phyloP scores from a whole-genome alignment of 2,797 vertebrate genomes.

The Gymnoscopelus braueri region DNA sequence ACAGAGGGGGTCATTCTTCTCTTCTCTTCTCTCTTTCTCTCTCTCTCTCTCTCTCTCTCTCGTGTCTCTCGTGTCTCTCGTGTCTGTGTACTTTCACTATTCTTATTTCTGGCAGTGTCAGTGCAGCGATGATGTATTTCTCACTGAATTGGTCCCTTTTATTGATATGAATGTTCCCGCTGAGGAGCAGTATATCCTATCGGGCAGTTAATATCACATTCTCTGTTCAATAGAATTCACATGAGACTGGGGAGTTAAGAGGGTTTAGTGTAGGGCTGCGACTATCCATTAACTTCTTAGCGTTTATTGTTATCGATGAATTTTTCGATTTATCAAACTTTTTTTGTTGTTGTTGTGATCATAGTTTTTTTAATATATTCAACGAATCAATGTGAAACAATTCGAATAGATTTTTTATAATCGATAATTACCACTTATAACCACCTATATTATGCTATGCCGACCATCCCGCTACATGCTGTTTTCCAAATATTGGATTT shows the following conservation, averaged over 20 bases:
- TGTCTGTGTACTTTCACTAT: constrained; percentile 20
- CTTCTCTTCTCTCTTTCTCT: constrained; percentile 13
- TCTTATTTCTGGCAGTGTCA: constrained; percentile 55
- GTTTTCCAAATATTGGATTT: constrained; percentile 67
- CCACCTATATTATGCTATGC: neutral
- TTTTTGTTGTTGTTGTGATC: too few species aligned
- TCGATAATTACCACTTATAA: too few species aligned
- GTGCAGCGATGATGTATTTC: constrained; percentile 33
- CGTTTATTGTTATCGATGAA: too few species aligned
- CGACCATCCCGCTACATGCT: constrained; percentile 42
- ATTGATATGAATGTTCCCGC: constrained; percentile 48
- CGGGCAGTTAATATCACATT: constrained; percentile 34
- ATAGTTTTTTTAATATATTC: too few species aligned
- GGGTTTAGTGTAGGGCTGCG: neutral
- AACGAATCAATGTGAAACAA: too few species aligned
- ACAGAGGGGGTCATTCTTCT: constrained; percentile 47
- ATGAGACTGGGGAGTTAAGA: constrained; percentile 50
- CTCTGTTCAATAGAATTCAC: constrained; percentile 53
- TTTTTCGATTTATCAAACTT: too few species aligned
- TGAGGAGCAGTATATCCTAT: constrained; percentile 48
- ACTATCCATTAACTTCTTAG: too few species aligned
- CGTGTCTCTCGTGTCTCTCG: neutral
- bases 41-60: constrained; percentile 1
- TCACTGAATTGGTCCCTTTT: constrained; percentile 34
- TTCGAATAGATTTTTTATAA: too few species aligned